A percentile compares a stretch with the other conserved stretches of the same genome.
Conservation (phyloP, 2,888 invertebrate genomes). For the Cactoblastis cactorum region DNA sequence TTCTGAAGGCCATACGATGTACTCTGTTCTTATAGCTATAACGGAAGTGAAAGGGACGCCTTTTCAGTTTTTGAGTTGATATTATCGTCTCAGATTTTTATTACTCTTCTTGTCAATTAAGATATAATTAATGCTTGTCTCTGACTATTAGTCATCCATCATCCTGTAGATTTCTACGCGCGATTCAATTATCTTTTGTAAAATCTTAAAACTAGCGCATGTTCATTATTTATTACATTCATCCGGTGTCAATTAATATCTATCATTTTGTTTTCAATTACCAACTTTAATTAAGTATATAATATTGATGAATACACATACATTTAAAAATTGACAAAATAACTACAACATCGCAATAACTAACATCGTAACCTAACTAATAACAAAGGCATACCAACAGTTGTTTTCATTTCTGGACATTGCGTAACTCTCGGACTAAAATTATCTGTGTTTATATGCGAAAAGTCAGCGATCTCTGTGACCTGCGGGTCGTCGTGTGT, state of each 20-base stretch:
- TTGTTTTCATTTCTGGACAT: not conserved
- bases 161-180: not conserved
- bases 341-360: too few relatives aligned
- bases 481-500: not conserved
- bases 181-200: not conserved
- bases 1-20: not conserved
- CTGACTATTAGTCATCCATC: not conserved
- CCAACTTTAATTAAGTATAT: not conserved
- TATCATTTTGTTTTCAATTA: not conserved
- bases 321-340: too few relatives aligned
- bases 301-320: too few relatives aligned
- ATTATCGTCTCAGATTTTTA: not conserved
- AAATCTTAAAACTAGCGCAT: not conserved
- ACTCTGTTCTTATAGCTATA: conserved; percentile 5
- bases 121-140: not conserved
- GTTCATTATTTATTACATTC: not conserved
- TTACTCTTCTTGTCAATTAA: not conserved
- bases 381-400: not conserved
- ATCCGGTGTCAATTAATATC: not conserved
- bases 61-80: not conserved
- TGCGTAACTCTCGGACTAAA: not conserved
- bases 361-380: too few relatives aligned
- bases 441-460: not conserved
- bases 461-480: not conserved
- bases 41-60: conserved; percentile 10